These are phyloP conservation scores for Linyphia triangularis DNA, from an alignment of 2,888 invertebrate genomes.

Conservation along the genomic window DNA sequence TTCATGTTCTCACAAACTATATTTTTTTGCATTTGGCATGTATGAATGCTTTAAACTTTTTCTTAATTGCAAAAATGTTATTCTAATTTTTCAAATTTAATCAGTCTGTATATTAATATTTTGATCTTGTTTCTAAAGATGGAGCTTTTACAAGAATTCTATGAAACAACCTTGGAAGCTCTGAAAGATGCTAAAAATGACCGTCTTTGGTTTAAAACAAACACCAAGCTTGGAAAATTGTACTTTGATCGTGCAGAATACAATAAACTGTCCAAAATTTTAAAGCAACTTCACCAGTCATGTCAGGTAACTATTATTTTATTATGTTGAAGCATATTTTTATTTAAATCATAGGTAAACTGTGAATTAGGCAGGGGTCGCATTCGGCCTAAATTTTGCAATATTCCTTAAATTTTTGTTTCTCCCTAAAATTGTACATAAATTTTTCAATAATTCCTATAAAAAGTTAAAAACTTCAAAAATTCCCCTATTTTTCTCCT, in stretches of 20 bases:
- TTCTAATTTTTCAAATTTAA: background rate
- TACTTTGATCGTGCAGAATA: constrained; percentile 93
- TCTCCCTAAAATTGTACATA: no score
- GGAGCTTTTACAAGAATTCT: constrained; percentile 98
- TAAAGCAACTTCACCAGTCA: constrained; percentile 97
- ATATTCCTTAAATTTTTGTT: no score
- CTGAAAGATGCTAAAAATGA: constrained; percentile 99
- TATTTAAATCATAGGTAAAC: no score
- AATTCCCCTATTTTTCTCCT: no score
- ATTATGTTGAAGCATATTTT: no score
- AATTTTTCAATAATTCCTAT: no score
- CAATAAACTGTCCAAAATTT: constrained; percentile 96
- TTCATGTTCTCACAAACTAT: no score
- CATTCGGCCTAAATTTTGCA: no score
- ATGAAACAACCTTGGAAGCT: constrained; percentile 96
- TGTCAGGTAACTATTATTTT: constrained; percentile 86
- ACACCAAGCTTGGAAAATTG: constrained; percentile 98
- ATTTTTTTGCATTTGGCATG: background rate
- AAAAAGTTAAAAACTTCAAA: no score
- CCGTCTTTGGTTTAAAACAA: constrained; percentile 99
- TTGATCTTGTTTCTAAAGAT: constrained; percentile 84
- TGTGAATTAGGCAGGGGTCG: no score
- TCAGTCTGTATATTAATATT: background rate
- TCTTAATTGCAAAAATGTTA: background rate
- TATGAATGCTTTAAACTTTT: background rate